Evolutionary conservation across 2,888 invertebrate genomes (phyloP).

Genomic region (Drosophila falleni): DNA sequence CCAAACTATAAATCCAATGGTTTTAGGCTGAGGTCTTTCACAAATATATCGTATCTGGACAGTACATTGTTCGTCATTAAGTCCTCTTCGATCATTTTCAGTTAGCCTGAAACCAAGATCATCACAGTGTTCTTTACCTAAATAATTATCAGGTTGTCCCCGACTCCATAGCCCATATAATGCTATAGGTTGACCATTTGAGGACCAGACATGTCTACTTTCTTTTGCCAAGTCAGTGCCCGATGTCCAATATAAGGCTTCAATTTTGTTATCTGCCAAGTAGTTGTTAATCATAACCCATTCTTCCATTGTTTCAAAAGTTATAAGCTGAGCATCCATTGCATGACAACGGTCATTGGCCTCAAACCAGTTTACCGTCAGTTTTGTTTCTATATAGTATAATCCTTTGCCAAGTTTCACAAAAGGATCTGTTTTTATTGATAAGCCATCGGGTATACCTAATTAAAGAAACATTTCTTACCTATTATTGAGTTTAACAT

Average conservation of each 20-base stretch:
- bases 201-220: background rate
- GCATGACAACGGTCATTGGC: conserved; percentile 1
- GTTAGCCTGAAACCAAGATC: too few species aligned
- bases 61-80: too few species aligned
- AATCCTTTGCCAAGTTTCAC: background rate
- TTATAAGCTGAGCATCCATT: background rate
- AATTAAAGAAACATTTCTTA: background rate
- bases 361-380: background rate
- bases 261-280: background rate
- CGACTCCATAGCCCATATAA: too few species aligned
- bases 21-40: too few species aligned
- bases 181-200: too few species aligned
- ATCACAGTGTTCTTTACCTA: too few species aligned
- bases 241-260: background rate
- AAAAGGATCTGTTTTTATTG: background rate
- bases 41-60: too few species aligned
- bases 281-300: background rate
- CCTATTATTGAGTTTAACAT: background rate
- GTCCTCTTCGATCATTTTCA: too few species aligned
- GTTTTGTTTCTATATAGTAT: background rate
- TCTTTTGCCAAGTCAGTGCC: background rate
- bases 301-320: conserved; percentile 1
- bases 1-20: too few species aligned
- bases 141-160: too few species aligned
- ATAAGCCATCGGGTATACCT: background rate